Evolutionary conservation across 2,888 invertebrate genomes (phyloP).

Genomic region (Girardia tigrina): DNA sequence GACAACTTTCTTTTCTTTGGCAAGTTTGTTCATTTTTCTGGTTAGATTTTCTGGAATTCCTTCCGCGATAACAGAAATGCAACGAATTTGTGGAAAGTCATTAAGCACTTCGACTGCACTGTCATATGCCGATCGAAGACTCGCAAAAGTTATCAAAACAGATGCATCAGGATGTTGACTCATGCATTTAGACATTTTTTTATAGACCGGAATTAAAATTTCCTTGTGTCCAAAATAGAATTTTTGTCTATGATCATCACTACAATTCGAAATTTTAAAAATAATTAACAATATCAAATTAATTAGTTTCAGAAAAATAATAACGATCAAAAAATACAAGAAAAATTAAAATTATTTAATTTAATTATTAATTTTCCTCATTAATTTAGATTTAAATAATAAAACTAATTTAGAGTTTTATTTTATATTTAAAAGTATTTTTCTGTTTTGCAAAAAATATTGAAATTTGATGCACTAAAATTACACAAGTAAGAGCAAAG

Average conservation of each 20-base stretch:
- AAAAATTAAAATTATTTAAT: background rate
- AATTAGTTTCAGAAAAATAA: background rate
- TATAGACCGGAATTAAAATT: conserved; percentile 78
- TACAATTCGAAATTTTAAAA: conserved; percentile 48
- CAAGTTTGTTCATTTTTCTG: conserved; percentile 66
- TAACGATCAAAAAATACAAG: background rate
- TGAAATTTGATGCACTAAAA: too few species aligned
- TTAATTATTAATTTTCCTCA: too few species aligned
- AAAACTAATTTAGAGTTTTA: too few species aligned
- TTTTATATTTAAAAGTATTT: too few species aligned
- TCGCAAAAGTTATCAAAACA: conserved; percentile 87
- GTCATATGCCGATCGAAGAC: conserved; percentile 86
- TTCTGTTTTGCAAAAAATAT: too few species aligned
- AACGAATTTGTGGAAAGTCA: conserved; percentile 62
- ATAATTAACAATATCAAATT: background rate
- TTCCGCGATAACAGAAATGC: conserved; percentile 94
- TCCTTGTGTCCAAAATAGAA: conserved; percentile 99
- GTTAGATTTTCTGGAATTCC: conserved; percentile 98
- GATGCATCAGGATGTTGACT: conserved; percentile 82
- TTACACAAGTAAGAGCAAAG: too few species aligned
- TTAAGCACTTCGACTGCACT: conserved; percentile 83
- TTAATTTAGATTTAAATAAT: too few species aligned
- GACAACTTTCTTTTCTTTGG: conserved; percentile 68
- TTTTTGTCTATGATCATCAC: conserved; percentile 92
- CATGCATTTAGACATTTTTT: conserved; percentile 90